Conservation (phyloP, 2,113 vertebrate genomes). For the Nesoenas mayeri region DNA sequence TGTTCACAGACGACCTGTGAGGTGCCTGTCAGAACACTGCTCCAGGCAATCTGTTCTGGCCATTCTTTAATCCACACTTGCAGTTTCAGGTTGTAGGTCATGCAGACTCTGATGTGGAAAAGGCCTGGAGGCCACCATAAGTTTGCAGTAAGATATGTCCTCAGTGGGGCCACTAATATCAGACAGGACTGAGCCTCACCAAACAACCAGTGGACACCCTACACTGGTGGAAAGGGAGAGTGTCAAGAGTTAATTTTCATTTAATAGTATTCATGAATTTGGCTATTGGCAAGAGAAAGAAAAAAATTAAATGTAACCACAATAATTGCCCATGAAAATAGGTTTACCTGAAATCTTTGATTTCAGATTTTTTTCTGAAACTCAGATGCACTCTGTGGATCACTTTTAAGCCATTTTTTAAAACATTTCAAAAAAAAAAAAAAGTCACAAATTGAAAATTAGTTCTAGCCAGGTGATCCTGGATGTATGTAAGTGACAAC, state of each 20-base stretch:
- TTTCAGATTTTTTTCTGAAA: neutral
- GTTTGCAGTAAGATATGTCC: neutral
- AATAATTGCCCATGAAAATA: neutral
- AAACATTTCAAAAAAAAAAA: neutral
- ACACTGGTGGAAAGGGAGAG: neutral
- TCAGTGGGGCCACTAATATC: neutral
- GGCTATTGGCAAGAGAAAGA: neutral
- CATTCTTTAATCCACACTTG: neutral
- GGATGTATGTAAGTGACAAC: neutral
- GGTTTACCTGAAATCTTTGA: neutral
- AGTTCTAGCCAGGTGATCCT: neutral
- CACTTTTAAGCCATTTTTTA: neutral
- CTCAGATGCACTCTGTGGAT: neutral
- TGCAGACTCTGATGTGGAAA: neutral
- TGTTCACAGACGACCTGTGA: neutral
- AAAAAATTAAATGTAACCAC: neutral
- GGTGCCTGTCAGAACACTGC: neutral
- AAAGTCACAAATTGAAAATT: neutral
- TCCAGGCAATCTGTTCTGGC: neutral
- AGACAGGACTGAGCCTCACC: neutral
- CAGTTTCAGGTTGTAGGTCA: neutral
- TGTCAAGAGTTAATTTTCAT: neutral
- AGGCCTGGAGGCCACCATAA: neutral
- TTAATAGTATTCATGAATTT: neutral
- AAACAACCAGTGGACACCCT: neutral